Evolutionary conservation across 2,797 vertebrate species (phyloP).

Genomic region (Notoglanidium macrostoma): DNA sequence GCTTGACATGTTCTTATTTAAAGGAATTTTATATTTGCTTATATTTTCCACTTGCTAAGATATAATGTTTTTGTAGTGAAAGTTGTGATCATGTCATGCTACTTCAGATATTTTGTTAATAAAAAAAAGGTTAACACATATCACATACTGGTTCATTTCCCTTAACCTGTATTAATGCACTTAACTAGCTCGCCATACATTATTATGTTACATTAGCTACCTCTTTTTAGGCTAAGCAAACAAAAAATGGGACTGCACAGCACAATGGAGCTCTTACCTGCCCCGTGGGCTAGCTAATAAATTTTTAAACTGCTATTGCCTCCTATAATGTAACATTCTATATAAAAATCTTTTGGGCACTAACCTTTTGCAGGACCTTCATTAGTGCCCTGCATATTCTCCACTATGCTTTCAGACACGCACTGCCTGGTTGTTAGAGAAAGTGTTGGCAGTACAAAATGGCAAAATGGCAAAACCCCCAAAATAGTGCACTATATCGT

Average conservation of each 20-base stretch:
- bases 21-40: too few relatives aligned
- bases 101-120: too few relatives aligned
- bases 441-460: slow-evolving; percentile 27
- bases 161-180: neutral
- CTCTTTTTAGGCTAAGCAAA: slow-evolving; percentile 1
- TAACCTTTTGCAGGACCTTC: slow-evolving; percentile 21
- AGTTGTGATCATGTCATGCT: neutral
- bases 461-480: slow-evolving; percentile 10
- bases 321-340: neutral
- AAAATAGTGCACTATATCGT: slow-evolving; percentile 21
- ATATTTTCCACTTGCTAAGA: neutral
- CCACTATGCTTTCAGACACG: slow-evolving; percentile 17
- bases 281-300: neutral
- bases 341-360: neutral
- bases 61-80: neutral
- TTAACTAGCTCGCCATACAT: neutral
- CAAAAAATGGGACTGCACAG: neutral
- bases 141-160: neutral
- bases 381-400: slow-evolving; percentile 23
- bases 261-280: neutral
- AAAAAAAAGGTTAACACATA: neutral
- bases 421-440: neutral
- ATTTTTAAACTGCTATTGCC: neutral
- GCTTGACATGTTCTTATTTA: neutral
- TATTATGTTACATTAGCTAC: slow-evolving; percentile 2